These are phyloP conservation scores for Euwallacea similis DNA, from an alignment of 1,140 invertebrate genomes.

Conservation along the genomic window DNA sequence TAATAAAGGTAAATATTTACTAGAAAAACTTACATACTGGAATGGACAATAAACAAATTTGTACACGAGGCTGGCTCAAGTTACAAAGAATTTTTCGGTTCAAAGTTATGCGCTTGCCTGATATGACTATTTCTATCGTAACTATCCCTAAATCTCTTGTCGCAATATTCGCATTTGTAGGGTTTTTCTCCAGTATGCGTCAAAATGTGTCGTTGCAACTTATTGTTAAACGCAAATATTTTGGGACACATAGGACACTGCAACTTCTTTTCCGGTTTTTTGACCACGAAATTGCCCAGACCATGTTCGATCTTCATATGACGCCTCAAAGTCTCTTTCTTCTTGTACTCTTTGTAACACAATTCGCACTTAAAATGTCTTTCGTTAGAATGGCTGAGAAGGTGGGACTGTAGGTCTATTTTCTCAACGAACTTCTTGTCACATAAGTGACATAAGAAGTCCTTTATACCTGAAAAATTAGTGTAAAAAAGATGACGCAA, in stretches of 20 bases:
- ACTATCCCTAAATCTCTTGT: conserved; percentile 32
- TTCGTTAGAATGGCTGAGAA: conserved; percentile 94
- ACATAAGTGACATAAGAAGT: conserved; percentile 85
- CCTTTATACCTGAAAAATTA: conserved; percentile 24
- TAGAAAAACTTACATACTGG: no score
- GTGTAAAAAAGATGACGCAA: background rate
- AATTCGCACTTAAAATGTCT: conserved; percentile 93
- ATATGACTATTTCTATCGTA: conserved; percentile 35
- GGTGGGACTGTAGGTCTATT: conserved; percentile 96
- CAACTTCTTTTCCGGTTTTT: conserved; percentile 30
- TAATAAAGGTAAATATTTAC: no score
- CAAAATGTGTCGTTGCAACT: conserved; percentile 33
- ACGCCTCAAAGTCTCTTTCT: conserved; percentile 24
- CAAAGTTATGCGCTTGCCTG: conserved; percentile 29
- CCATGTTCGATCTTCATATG: conserved; percentile 32
- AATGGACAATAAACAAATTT: no score
- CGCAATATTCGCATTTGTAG: conserved; percentile 28
- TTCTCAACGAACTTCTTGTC: conserved; percentile 96
- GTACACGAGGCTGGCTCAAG: no score
- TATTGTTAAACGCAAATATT: conserved; percentile 35
- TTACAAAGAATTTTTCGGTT: conserved; percentile 14
- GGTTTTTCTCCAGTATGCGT: conserved; percentile 35
- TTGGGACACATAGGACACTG: conserved; percentile 32
- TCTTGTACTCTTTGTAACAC: conserved; percentile 70
- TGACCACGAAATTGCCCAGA: conserved; percentile 26